These are phyloP conservation scores for Alcis repandata DNA, from an alignment of 2,888 invertebrate genomes.

Conservation along the genomic window DNA sequence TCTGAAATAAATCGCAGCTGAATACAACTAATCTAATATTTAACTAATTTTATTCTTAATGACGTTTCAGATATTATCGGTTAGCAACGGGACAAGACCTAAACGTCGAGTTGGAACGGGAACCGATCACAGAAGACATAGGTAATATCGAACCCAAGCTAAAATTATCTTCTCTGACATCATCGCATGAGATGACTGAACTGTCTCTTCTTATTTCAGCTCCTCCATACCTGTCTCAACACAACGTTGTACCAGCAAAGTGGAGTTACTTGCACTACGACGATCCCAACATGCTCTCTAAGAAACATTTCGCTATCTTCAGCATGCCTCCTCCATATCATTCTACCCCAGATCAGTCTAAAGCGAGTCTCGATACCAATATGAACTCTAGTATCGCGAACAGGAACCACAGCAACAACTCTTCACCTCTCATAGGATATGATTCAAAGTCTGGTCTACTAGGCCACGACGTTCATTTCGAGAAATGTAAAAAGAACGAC, in stretches of 20 bases:
- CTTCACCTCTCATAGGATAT: conserved; percentile 79
- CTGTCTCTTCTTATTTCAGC: conserved; percentile 84
- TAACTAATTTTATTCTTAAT: not conserved
- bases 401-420: conserved; percentile 85
- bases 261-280: conserved; percentile 91
- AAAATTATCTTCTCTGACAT: conserved; percentile 8
- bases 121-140: conserved; percentile 89
- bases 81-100: conserved; percentile 88
- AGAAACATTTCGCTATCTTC: conserved; percentile 89
- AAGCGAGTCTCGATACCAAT: conserved; percentile 87
- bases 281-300: conserved; percentile 80
- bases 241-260: conserved; percentile 92
- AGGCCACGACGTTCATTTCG: conserved; percentile 78
- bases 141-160: conserved; percentile 62
- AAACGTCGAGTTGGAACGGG: conserved; percentile 89
- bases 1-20: too few relatives aligned
- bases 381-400: conserved; percentile 90
- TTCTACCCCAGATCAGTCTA: conserved; percentile 83
- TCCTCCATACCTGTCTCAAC: conserved; percentile 93
- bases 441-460: conserved; percentile 69
- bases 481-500: conserved; percentile 80
- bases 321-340: conserved; percentile 92
- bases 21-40: too few relatives aligned
- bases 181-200: conserved; percentile 29
- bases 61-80: conserved; percentile 86